Evolutionary conservation across 2,797 vertebrate species (phyloP).

Genomic region (Vultur gryphus): DNA sequence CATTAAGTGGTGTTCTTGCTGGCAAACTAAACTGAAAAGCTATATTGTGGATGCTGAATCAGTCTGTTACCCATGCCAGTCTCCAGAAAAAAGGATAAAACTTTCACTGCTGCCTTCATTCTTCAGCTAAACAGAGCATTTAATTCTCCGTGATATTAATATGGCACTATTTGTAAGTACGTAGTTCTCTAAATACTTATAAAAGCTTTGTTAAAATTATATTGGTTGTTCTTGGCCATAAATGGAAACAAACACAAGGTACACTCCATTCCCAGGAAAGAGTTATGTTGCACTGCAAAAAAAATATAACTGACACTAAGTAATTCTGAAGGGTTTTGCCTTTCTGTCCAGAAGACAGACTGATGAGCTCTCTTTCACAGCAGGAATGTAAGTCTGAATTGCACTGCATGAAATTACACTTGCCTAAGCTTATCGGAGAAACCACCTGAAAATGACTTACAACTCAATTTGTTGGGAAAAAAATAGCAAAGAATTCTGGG

Average conservation of each 20-base stretch:
- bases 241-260: not conserved
- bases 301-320: slow-evolving; percentile 21
- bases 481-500: slow-evolving; percentile 11
- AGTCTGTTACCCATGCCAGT: not conserved
- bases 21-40: not conserved
- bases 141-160: not conserved
- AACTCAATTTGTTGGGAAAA: slow-evolving; percentile 27
- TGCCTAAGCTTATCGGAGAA: slow-evolving; percentile 34
- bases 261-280: not conserved
- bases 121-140: not conserved
- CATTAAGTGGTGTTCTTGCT: not conserved
- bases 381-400: slow-evolving; percentile 14
- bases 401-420: slow-evolving; percentile 33
- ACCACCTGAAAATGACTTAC: slow-evolving; percentile 47
- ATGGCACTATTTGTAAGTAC: not conserved
- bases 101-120: not conserved
- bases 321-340: slow-evolving; percentile 36
- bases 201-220: not conserved
- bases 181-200: not conserved
- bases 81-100: not conserved
- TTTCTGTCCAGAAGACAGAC: slow-evolving; percentile 38
- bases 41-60: not conserved
- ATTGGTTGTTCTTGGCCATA: not conserved
- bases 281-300: not conserved
- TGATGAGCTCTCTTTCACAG: slow-evolving; percentile 9